A percentile compares a stretch with the other conserved stretches of the same genome.
Conservation (phyloP, 2,888 invertebrate species). For the Diabrotica balteata region DNA sequence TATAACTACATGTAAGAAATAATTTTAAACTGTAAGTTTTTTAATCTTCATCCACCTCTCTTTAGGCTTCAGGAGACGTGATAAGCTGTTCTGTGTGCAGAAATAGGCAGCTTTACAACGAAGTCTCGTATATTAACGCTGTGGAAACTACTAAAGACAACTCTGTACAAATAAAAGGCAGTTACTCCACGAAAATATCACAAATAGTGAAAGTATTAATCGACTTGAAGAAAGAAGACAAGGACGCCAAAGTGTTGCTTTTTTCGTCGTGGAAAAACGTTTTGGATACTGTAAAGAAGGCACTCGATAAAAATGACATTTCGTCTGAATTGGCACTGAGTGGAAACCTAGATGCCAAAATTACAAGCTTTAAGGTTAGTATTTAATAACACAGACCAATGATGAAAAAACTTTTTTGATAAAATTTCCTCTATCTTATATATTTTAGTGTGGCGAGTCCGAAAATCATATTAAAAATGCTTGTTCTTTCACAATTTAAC, state of each 20-base stretch:
- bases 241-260: constrained; percentile 71
- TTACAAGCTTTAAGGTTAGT: constrained; percentile 65
- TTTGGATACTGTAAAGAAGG: constrained; percentile 64
- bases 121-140: constrained; percentile 62
- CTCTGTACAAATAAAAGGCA: constrained; percentile 63
- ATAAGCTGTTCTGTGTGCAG: constrained; percentile 68
- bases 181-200: constrained; percentile 75
- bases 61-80: constrained; percentile 25
- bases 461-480: too few species aligned
- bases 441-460: too few species aligned
- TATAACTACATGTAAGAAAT: too few species aligned
- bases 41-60: constrained; percentile 7
- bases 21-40: neutral
- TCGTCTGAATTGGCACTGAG: constrained; percentile 44
- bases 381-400: neutral
- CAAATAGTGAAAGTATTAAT: constrained; percentile 68
- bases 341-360: constrained; percentile 43
- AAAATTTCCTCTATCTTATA: too few species aligned
- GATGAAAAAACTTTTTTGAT: too few species aligned
- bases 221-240: constrained; percentile 63
- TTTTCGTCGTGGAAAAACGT: constrained; percentile 70
- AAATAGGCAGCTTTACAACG: constrained; percentile 60
- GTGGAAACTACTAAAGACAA: constrained; percentile 45
- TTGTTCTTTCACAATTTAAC: too few species aligned
- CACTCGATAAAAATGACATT: constrained; percentile 65